phyloP scores from a whole-genome alignment of 2,888 invertebrate genomes.

The Ennomos erosarius region DNA sequence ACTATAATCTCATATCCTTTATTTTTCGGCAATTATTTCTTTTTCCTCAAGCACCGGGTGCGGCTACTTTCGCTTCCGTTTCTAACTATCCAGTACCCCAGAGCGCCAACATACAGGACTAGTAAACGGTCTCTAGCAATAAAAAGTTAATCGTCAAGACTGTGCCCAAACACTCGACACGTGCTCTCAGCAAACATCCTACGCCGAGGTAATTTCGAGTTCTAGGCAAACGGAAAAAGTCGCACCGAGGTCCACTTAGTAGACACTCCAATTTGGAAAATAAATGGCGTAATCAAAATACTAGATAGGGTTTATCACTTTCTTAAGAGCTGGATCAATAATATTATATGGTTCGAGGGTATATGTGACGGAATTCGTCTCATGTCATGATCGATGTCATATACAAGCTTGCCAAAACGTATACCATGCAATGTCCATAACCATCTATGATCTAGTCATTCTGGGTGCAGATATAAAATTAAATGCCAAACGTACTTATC shows the following conservation, averaged over 20 bases:
- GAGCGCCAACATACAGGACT: not conserved
- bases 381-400: too few relatives aligned
- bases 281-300: conserved; percentile 66
- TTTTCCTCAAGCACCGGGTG: conserved; percentile 26
- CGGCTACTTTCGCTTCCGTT: conserved; percentile 12
- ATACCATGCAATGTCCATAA: too few relatives aligned
- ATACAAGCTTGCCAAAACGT: too few relatives aligned
- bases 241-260: conserved; percentile 55
- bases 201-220: conserved; percentile 56
- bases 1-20: conserved; percentile 28
- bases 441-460: too few relatives aligned
- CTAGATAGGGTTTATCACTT: conserved; percentile 30
- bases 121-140: conserved; percentile 47
- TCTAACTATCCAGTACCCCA: conserved; percentile 8
- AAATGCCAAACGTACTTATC: too few relatives aligned
- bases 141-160: conserved; percentile 62
- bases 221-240: conserved; percentile 53
- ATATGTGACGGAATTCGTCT: too few relatives aligned
- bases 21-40: conserved; percentile 24
- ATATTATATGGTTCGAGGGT: not conserved
- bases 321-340: conserved; percentile 33
- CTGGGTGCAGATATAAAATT: too few relatives aligned
- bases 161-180: conserved; percentile 62
- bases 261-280: conserved; percentile 60
- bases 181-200: conserved; percentile 62